Conservation (phyloP, 2,113 vertebrate genomes). For the Heteronetta atricapilla region DNA sequence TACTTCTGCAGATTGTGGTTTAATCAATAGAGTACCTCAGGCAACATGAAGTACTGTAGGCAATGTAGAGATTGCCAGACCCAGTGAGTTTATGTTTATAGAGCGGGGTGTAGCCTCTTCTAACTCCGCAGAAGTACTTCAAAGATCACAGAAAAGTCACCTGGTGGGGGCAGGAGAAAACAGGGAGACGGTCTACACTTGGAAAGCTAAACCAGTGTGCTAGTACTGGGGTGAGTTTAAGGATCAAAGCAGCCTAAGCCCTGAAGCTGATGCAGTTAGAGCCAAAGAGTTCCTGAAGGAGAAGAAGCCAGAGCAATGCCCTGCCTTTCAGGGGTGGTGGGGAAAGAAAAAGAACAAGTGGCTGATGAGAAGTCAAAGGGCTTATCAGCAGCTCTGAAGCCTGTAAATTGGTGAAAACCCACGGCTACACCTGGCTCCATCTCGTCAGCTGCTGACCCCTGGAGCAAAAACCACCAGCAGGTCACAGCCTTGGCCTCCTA, state of each 20-base stretch:
- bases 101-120: constrained; percentile 30
- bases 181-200: neutral
- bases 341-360: neutral
- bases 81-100: constrained; percentile 15
- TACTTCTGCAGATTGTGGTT: constrained; percentile 68
- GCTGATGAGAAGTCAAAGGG: neutral
- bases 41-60: constrained; percentile 50
- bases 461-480: neutral
- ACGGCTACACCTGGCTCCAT: neutral
- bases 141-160: constrained; percentile 52
- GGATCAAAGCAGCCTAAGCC: neutral
- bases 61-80: constrained; percentile 36
- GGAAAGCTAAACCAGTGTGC: neutral
- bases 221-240: neutral
- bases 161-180: neutral
- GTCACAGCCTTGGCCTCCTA: neutral
- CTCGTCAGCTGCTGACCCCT: neutral
- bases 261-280: neutral
- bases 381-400: neutral
- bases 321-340: neutral
- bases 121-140: constrained; percentile 21
- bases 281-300: neutral
- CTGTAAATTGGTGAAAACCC: neutral
- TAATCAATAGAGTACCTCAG: constrained; percentile 71
- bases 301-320: neutral